Conservation (phyloP, 1,140 invertebrate genomes). For the Steinernema feltiae region DNA sequence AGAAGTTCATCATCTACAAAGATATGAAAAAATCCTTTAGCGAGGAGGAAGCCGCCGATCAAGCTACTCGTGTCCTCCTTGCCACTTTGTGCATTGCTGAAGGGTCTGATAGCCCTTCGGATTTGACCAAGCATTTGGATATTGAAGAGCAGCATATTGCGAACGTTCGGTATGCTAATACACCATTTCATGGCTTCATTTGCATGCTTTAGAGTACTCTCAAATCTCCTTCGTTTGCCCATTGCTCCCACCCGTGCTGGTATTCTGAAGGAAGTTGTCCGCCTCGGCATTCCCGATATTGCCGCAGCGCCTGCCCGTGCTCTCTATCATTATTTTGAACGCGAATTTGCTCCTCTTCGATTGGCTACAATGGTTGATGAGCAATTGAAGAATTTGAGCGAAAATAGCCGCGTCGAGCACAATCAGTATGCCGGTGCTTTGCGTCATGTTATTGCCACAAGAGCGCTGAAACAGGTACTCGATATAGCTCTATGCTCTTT, state of each 20-base stretch:
- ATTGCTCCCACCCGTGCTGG: conserved; percentile 53
- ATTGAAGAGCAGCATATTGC: conserved; percentile 53
- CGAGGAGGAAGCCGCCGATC: conserved; percentile 52
- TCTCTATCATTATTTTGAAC: conserved; percentile 49
- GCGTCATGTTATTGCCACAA: conserved; percentile 47
- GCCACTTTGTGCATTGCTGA: conserved; percentile 53
- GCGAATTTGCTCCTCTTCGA: conserved; percentile 51
- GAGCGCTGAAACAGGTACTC: conserved; percentile 48
- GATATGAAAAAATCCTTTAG: conserved; percentile 52
- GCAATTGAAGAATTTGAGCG: conserved; percentile 16
- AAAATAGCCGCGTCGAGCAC: conserved; percentile 12
- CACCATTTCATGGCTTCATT: not conserved
- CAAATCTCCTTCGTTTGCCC: conserved; percentile 52
- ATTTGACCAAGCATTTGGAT: conserved; percentile 53
- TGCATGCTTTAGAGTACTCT: conserved; percentile 44
- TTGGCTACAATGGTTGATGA: conserved; percentile 33
- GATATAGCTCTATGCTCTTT: conserved; percentile 16
- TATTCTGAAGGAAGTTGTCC: conserved; percentile 50
- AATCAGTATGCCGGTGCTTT: conserved; percentile 33
- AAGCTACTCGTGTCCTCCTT: conserved; percentile 54
- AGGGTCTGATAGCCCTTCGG: conserved; percentile 46
- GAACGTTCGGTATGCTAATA: conserved; percentile 44
- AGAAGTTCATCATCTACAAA: conserved; percentile 56
- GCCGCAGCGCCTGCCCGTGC: conserved; percentile 35
- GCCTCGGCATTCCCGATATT: conserved; percentile 49